Evolutionary conservation across 2,113 vertebrate genomes (phyloP).

Genomic region (Motacilla tschutschensis): DNA sequence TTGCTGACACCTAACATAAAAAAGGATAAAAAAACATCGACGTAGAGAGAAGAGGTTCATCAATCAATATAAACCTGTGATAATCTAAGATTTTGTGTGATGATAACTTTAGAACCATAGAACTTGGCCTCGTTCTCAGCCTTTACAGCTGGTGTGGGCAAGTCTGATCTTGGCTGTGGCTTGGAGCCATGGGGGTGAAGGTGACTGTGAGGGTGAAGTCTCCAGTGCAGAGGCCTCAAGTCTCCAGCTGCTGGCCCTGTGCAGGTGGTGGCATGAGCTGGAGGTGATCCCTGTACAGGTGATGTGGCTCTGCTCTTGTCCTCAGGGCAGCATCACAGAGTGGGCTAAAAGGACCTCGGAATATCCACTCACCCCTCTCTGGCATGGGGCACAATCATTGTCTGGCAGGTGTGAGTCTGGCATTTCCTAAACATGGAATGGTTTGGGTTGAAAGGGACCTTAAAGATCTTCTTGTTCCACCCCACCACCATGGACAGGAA

Average conservation of each 20-base stretch:
- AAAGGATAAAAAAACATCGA: not conserved
- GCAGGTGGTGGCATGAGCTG: not conserved
- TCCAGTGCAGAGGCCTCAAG: not conserved
- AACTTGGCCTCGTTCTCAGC: not conserved
- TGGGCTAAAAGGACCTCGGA: not conserved
- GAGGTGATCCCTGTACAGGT: not conserved
- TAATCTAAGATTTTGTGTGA: not conserved
- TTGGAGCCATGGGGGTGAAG: not conserved
- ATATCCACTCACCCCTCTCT: not conserved
- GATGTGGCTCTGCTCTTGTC: not conserved
- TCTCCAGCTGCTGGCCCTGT: not conserved
- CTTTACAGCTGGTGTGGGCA: not conserved
- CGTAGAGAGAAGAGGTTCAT: not conserved
- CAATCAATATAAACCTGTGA: not conserved
- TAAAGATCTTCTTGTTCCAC: not conserved
- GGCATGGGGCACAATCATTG: accelerated
- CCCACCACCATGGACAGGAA: not conserved
- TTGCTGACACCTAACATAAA: not conserved
- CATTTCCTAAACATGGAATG: not conserved
- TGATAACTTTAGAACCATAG: not conserved
- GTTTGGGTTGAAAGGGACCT: not conserved
- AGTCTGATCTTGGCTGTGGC: constrained; percentile 1
- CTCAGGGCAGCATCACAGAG: not conserved
- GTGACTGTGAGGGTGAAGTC: not conserved
- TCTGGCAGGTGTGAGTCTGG: not conserved